A percentile compares a stretch with the other conserved stretches of the same genome.
Evolutionary conservation across 35 echinoderm and acorn worm species (phyloP).

Genomic region (Heliocidaris erythrogramma): DNA sequence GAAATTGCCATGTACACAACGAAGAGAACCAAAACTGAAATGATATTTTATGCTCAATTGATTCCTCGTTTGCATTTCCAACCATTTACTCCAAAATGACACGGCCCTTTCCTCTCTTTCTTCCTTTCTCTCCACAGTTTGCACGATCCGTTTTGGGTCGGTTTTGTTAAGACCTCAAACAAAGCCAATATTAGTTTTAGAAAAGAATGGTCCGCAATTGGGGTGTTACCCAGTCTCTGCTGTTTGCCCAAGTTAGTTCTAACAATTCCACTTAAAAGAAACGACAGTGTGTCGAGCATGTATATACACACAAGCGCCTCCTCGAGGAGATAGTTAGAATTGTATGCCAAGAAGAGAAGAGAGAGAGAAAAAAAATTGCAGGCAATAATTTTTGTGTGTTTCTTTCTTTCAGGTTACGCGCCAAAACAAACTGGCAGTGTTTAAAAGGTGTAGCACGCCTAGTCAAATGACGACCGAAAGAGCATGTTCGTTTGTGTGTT

Average conservation of each 20-base stretch:
- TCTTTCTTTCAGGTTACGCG: slow-evolving; percentile 22
- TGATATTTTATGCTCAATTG: slow-evolving; percentile 38
- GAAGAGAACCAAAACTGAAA: neutral
- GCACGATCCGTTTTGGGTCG: slow-evolving; percentile 25
- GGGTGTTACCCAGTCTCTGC: slow-evolving; percentile 28
- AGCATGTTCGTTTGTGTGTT: slow-evolving; percentile 33
- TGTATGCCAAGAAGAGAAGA: neutral
- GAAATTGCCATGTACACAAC: neutral
- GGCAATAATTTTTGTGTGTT: slow-evolving; percentile 26
- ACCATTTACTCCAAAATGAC: slow-evolving; percentile 9
- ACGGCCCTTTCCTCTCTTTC: neutral
- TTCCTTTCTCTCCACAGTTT: neutral
- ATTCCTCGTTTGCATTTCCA: slow-evolving; percentile 21
- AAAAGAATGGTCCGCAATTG: slow-evolving; percentile 29
- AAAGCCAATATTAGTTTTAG: slow-evolving; percentile 37
- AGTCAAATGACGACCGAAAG: neutral
- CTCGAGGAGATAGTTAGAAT: neutral
- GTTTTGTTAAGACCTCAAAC: slow-evolving; percentile 4
- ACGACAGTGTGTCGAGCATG: slow-evolving; percentile 43
- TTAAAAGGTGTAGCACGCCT: slow-evolving; percentile 39
- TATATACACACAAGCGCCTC: slow-evolving; percentile 21
- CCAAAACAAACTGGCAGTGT: slow-evolving; percentile 33
- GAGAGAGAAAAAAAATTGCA: neutral
- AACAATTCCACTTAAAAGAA: slow-evolving; percentile 28
- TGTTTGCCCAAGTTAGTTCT: slow-evolving; percentile 34